Percentiles rank a stretch among this genome's conserved stretches.
phyloP scores from a whole-genome alignment of 2,888 invertebrate species.

The Cordilura impudica region DNA sequence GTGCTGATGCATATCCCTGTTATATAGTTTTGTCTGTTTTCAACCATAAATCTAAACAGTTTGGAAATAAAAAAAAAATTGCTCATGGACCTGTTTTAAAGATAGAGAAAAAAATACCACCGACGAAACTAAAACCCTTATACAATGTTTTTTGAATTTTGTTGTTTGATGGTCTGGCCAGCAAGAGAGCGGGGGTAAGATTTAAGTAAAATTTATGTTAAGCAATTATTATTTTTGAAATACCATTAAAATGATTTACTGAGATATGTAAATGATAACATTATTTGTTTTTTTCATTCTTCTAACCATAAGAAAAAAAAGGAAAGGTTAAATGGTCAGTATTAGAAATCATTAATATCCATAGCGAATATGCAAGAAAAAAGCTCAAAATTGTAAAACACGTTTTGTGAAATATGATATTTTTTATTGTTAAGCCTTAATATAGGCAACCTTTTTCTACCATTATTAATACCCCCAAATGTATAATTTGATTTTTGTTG shows the following conservation, averaged over 20 bases:
- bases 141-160: not conserved
- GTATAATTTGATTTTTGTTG: constrained; percentile 6
- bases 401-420: not conserved
- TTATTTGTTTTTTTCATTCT: constrained; percentile 21
- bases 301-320: not conserved
- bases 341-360: constrained; percentile 21
- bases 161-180: too few relatives aligned
- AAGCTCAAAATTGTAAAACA: not conserved
- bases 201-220: constrained; percentile 68
- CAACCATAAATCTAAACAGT: constrained; percentile 66
- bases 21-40: constrained; percentile 65
- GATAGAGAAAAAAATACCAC: not conserved
- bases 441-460: constrained; percentile 23
- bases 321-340: constrained; percentile 8
- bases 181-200: not conserved
- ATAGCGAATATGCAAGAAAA: too few relatives aligned
- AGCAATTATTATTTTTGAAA: constrained; percentile 72
- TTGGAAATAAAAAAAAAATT: constrained; percentile 21
- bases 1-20: constrained; percentile 70
- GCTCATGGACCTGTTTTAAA: not conserved
- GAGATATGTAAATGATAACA: constrained; percentile 42
- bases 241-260: constrained; percentile 72
- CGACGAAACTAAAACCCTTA: not conserved
- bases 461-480: not conserved
- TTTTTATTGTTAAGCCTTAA: constrained; percentile 7